These are phyloP conservation scores for Nephrotoma guestfalica DNA, from an alignment of 2,888 invertebrate genomes.

Conservation along the genomic window DNA sequence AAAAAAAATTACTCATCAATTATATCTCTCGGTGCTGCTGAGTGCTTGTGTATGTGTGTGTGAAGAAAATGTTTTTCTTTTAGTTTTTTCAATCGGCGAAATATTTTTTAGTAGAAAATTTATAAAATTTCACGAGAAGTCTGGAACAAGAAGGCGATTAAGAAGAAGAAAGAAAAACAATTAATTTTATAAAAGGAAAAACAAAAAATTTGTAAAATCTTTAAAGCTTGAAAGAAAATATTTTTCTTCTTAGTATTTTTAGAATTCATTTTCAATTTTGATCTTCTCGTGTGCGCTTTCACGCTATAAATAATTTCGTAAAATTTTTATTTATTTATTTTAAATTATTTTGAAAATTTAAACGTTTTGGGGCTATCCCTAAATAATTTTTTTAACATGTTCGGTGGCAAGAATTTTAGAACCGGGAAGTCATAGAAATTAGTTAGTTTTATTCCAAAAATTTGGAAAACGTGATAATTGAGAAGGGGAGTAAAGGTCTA, in stretches of 20 bases:
- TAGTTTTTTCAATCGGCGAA: neutral
- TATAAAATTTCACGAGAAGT: neutral
- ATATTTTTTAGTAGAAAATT: neutral
- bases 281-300: neutral
- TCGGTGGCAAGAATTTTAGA: neutral
- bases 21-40: neutral
- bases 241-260: neutral
- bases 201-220: neutral
- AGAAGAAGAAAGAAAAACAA: neutral
- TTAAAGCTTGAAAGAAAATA: neutral
- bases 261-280: neutral
- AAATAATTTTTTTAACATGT: neutral
- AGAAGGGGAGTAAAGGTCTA: too few relatives aligned
- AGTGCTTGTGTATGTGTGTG: neutral
- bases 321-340: neutral
- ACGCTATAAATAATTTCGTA: neutral
- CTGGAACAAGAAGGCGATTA: neutral
- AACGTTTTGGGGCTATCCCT: neutral
- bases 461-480: too few relatives aligned
- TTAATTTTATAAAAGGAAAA: neutral
- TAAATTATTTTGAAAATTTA: neutral
- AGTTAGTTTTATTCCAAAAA: too few relatives aligned
- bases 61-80: neutral
- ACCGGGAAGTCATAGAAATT: too few relatives aligned
- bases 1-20: neutral